Base-by-base conservation (phyloP, 2,888 invertebrate genomes). In the Unio delphinus region DNA sequence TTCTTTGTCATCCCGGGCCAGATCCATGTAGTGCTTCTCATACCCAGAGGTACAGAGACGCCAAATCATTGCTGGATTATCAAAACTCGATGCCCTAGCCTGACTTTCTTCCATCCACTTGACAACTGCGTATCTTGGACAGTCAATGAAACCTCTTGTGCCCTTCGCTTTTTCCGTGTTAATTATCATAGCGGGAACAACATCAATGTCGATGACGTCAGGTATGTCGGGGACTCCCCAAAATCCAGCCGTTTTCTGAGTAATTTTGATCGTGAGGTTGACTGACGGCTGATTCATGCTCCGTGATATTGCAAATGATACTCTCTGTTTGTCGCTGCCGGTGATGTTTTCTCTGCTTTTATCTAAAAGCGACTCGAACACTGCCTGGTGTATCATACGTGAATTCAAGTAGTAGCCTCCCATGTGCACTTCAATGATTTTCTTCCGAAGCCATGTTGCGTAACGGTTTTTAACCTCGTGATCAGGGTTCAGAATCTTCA, bases 1-100 rank as follows among this genome's bases (percentile, higher is more conserved):
- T 34, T 69, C 68, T 30, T 26, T 45, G 20, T 70, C 57, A 15
- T 65, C 64, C 15, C 70, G 59, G 6, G 73, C 73, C 17, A 80
- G 65, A 65, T 81, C 81, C 2, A 75, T 60, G 17, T 74, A 79
- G 57, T 79, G 75, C 64, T 74, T 78, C 58, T 81, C 81, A 65
- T 77, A 80, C 23, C 75, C 77, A 26, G 74, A 77, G 3, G 80
- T 73, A 56, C 73, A 72, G 18, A 77, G 69, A 20, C 74, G 72
- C 81, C 81, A 81, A 17, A 80, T 59, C 1, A 73, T 30, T 15
- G 75, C 70, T 3, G 69, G 61, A 11, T 79, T 65, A 7, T 55
- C 59, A 30, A 72, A 69, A 17, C 59, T 34, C 4, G 64, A 55
- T 1, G 62, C 55, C 17, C 30, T 58, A 0, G 58, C 28, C 15